A percentile compares a stretch with the other conserved stretches of the same genome.
Conservation (phyloP, 1,140 invertebrate genomes). For the Acromyrmex echinatior region DNA sequence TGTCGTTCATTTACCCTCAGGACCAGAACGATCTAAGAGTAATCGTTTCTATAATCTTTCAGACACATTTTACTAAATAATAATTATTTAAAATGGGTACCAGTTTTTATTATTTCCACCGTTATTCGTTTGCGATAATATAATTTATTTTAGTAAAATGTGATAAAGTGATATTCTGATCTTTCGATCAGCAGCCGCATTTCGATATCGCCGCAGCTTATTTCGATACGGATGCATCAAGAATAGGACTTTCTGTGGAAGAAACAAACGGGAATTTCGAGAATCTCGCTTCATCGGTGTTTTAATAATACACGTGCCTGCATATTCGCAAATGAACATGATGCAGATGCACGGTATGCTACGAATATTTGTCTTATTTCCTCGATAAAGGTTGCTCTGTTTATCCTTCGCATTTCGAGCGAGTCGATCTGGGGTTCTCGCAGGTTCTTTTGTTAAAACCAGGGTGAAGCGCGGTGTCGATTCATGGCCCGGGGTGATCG, state of each 20-base stretch:
- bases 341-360: constrained; percentile 54
- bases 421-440: constrained; percentile 12
- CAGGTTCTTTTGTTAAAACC: constrained; percentile 17
- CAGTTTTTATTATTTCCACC: neutral
- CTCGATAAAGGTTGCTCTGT: constrained; percentile 48
- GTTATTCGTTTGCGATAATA: neutral
- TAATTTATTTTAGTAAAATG: neutral
- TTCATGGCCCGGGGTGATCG: constrained; percentile 9
- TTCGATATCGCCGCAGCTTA: neutral
- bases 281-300: constrained; percentile 35
- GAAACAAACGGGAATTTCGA: constrained; percentile 50
- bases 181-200: neutral
- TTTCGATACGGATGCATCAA: neutral
- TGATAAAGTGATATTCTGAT: neutral
- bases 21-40: neutral
- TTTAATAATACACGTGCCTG: constrained; percentile 72
- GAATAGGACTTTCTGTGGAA: neutral
- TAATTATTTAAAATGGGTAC: neutral
- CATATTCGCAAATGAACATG: constrained; percentile 51
- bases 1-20: constrained; percentile 51
- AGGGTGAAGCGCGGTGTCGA: neutral
- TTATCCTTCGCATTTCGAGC: constrained; percentile 66
- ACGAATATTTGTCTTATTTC: constrained; percentile 68
- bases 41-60: neutral
- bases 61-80: neutral